A percentile compares a stretch with the other conserved stretches of the same genome.
Conservation (phyloP, 2,888 invertebrate genomes). For the Dasysyrphus albostriatus region DNA sequence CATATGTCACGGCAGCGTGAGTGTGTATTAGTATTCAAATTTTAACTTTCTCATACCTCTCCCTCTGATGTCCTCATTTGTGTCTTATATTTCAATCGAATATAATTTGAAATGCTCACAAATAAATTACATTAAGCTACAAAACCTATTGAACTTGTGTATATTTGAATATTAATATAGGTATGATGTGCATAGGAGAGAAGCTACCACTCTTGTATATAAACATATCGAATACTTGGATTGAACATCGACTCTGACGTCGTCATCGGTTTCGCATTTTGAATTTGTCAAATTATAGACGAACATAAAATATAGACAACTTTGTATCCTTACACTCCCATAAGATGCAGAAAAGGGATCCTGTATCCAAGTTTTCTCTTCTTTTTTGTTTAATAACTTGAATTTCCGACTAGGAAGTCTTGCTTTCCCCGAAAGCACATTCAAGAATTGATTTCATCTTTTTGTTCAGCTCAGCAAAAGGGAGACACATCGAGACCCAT, state of each 20-base stretch:
- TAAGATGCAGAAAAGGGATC: background rate
- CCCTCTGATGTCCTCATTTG: conserved; percentile 3
- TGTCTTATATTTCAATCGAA: conserved; percentile 38
- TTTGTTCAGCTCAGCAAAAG: conserved; percentile 1
- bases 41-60: conserved; percentile 25
- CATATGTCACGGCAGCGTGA: conserved; percentile 1
- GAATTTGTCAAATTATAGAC: conserved; percentile 18
- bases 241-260: conserved; percentile 1
- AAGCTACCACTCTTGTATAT: background rate
- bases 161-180: conserved; percentile 36
- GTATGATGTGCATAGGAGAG: background rate
- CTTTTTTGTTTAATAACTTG: conserved; percentile 29
- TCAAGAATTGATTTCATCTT: conserved; percentile 44
- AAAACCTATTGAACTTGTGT: conserved; percentile 32
- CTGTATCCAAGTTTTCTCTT: background rate
- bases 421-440: conserved; percentile 25
- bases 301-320: conserved; percentile 24
- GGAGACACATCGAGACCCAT: background rate
- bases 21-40: conserved; percentile 36
- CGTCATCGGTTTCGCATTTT: conserved; percentile 10
- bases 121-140: conserved; percentile 41
- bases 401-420: conserved; percentile 33
- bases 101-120: conserved; percentile 30
- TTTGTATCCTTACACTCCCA: conserved; percentile 15
- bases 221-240: background rate